Conservation (phyloP, 2,797 vertebrate genomes). For the Acomys russatus region DNA sequence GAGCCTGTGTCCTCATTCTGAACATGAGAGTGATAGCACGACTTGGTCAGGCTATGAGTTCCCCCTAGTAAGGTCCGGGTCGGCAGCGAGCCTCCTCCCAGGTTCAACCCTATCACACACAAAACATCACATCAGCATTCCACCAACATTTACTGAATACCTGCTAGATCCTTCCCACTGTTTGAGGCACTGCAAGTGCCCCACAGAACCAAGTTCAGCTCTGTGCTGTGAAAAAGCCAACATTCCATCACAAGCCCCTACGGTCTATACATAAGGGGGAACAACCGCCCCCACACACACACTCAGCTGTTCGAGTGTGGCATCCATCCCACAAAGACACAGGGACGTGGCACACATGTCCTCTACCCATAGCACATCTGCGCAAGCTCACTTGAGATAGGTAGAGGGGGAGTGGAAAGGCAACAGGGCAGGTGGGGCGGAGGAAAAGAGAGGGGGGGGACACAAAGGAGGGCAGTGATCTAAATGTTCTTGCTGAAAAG, state of each 20-base stretch:
- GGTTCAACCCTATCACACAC: background rate
- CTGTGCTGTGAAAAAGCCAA: background rate
- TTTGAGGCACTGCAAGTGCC: rapidly evolving
- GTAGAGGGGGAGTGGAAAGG: background rate
- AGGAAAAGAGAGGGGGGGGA: background rate
- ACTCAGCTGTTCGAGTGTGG: too few species aligned
- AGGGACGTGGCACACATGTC: background rate
- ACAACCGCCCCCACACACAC: too few species aligned
- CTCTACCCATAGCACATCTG: background rate
- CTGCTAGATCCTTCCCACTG: background rate
- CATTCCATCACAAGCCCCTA: background rate
- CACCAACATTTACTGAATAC: background rate
- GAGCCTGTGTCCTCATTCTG: background rate
- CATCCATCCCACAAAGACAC: background rate
- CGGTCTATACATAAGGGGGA: too few species aligned
- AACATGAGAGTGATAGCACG: background rate
- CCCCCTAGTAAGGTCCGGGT: rapidly evolving
- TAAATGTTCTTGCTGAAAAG: conserved; percentile 69
- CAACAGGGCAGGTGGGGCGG: background rate
- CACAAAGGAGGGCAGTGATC: background rate
- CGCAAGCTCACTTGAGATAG: rapidly evolving
- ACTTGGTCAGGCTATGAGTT: background rate
- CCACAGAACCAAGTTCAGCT: background rate
- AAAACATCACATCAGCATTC: background rate
- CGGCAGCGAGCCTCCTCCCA: background rate